A percentile compares a stretch with the other conserved stretches of the same genome.
Conservation (phyloP, 2,888 invertebrate genomes). For the Ophion slaviceki region DNA sequence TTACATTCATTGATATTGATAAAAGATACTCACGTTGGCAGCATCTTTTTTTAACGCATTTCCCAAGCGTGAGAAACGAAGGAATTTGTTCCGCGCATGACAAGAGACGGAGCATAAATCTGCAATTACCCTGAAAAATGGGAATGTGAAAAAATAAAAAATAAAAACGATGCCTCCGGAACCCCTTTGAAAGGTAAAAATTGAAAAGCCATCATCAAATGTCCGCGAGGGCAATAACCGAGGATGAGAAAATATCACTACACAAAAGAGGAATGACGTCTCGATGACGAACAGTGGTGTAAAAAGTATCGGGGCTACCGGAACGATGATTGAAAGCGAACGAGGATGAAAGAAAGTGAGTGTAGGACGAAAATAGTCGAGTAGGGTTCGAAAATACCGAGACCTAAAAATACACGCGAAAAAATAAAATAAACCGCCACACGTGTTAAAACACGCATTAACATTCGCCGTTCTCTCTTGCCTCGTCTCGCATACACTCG, state of each 20-base stretch:
- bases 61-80: not conserved
- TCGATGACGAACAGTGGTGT: not conserved
- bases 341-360: slow-evolving; percentile 30
- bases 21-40: no score
- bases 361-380: slow-evolving; percentile 77
- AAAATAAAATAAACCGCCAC: slow-evolving; percentile 79
- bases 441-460: slow-evolving; percentile 81
- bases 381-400: slow-evolving; percentile 79
- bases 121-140: no score
- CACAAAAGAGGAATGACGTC: not conserved
- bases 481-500: slow-evolving; percentile 9
- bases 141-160: no score
- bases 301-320: slow-evolving; percentile 14
- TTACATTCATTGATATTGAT: no score
- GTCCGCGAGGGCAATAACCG: no score
- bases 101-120: no score
- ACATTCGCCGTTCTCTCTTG: slow-evolving; percentile 73
- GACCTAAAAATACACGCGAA: slow-evolving; percentile 78
- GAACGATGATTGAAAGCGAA: slow-evolving; percentile 23
- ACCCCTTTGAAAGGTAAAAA: no score
- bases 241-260: no score
- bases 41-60: not conserved
- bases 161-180: no score
- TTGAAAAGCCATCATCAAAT: no score
- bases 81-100: not conserved